These are phyloP conservation scores for Pomacea canaliculata DNA, from an alignment of 2,888 invertebrate species.

Conservation along the genomic window DNA sequence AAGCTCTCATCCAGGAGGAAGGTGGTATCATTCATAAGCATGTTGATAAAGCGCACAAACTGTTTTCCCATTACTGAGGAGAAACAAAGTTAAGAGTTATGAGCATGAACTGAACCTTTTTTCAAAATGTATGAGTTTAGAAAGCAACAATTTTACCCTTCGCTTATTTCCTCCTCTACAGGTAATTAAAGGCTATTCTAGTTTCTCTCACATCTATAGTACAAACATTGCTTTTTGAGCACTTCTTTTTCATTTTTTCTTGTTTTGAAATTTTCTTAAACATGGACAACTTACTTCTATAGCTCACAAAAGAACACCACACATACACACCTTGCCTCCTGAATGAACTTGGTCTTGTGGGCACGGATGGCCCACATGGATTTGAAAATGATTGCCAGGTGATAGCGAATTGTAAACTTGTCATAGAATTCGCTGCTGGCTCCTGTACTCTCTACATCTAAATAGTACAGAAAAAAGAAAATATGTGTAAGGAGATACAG, in stretches of 20 bases:
- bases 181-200: too few species aligned
- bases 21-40: constrained; percentile 98
- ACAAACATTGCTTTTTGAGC: too few species aligned
- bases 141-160: too few species aligned
- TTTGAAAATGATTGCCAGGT: constrained; percentile 96
- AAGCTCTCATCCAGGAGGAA: constrained; percentile 96
- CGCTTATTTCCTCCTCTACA: too few species aligned
- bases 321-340: constrained; percentile 80
- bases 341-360: constrained; percentile 87
- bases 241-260: too few species aligned
- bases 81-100: constrained; percentile 3
- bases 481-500: background rate
- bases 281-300: too few species aligned
- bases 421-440: constrained; percentile 99
- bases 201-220: too few species aligned
- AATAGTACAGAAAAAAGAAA: constrained; percentile 26
- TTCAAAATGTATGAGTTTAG: too few species aligned
- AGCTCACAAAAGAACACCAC: too few species aligned
- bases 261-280: too few species aligned
- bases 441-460: constrained; percentile 92
- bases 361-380: constrained; percentile 91
- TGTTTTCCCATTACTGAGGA: constrained; percentile 59
- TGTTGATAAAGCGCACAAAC: constrained; percentile 96
- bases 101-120: too few species aligned
- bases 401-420: constrained; percentile 98